Percentiles rank a stretch among this genome's conserved stretches.
phyloP scores from a whole-genome alignment of 2,797 vertebrate genomes.

The Scolopax bukidnonensis region DNA sequence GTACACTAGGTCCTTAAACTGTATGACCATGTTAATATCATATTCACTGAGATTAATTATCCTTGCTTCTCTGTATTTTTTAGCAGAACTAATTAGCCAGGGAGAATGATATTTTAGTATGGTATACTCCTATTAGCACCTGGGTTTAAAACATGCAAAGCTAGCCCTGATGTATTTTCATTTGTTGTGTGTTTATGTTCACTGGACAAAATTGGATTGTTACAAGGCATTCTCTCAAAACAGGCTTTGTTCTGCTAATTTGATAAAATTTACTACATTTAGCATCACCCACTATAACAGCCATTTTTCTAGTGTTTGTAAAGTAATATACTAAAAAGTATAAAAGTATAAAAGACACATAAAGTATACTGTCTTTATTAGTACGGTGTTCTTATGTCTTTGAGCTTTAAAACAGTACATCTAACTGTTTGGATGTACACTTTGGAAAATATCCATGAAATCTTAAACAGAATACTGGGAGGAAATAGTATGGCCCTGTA shows the following conservation, averaged over 20 bases:
- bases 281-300: neutral
- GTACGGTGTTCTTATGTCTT: neutral
- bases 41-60: neutral
- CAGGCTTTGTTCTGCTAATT: neutral
- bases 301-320: neutral
- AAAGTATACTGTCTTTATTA: neutral
- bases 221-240: neutral
- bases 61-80: neutral
- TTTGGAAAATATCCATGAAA: neutral
- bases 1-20: neutral
- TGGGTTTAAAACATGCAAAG: neutral
- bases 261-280: neutral
- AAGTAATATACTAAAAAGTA: neutral
- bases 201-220: neutral
- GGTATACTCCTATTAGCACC: neutral
- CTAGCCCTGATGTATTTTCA: neutral
- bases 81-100: neutral
- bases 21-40: neutral
- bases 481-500: neutral
- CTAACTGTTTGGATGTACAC: neutral
- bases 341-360: too few relatives aligned
- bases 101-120: neutral
- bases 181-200: neutral
- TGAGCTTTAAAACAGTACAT: neutral
- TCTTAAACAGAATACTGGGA: neutral